Base-by-base conservation (phyloP, 2,113 vertebrate species). In the Pelusios castaneus region DNA sequence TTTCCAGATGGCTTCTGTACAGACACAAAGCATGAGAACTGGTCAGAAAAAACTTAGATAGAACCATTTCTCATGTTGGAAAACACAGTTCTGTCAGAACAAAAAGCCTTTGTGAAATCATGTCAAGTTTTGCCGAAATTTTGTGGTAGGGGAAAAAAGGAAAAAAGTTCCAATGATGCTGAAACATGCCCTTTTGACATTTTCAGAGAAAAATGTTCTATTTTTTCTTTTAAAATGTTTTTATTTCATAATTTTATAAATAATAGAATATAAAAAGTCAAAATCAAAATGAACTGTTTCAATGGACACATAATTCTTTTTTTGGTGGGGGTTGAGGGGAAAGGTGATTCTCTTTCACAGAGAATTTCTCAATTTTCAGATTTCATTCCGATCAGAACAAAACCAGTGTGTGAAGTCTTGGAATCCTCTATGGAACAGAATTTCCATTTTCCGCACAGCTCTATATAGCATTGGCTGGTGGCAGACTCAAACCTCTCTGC, bases 391-490 rank as follows among this genome's bases (percentile, higher is more conserved):
- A 94, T 85, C 73, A 75, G 34, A 67, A n/a, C 17, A n/a, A 67
- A n/a, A 60, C 34, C 17, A 21, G n/a, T 34, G 22, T 87, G 6
- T 85, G 88, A 5, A 13, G n/a, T 75, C 70, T 38, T 29, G 75
- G 91, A 80, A 43, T 45, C 21, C 14, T 87, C 77, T 7, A 2
- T 12, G 13, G 25, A 31, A 38, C 22, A 6, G 24, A 75, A 75
- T 43, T 75, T 1, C 1, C 82, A 58, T 27, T 43, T n/a, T 84
- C 51, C 13, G 3, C 78, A 34, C 34, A 47, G 80, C 80, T n/a
- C 0, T 2, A 4, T 4, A 2, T 3, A 0, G 4, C 43, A 22
- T 45, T 41, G 24, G 10, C 56, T 51, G 1, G 3, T 21, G 34
- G 38, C 16, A 84, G 49, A 8, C 8, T 1, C 2, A 78, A 73